Percentiles rank a stretch among this genome's conserved stretches.
Conservation (phyloP, 1,140 invertebrate genomes). For the Ips typographus region DNA sequence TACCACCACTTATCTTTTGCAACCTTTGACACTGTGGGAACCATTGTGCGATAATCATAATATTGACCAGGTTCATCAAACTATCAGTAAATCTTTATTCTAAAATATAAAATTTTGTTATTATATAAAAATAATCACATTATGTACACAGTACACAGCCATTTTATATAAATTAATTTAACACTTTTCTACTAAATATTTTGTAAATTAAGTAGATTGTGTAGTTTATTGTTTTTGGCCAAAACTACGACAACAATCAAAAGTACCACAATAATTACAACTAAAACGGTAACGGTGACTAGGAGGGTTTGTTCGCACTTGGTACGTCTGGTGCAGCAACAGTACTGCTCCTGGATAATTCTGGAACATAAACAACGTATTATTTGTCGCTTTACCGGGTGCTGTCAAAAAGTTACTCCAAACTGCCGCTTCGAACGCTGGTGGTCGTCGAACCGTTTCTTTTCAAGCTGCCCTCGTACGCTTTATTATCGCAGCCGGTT, state of each 20-base stretch:
- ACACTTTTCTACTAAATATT: not conserved
- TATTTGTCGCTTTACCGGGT: not conserved
- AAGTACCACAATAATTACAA: constrained; percentile 29
- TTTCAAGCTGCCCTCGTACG: constrained; percentile 16
- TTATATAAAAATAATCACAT: not conserved
- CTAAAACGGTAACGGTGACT: constrained; percentile 30
- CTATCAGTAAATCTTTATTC: constrained; percentile 3
- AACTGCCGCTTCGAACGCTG: constrained; percentile 21
- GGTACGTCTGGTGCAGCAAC: constrained; percentile 35
- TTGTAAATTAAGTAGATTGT: not conserved
- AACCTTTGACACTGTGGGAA: not conserved
- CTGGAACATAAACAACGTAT: constrained; percentile 25
- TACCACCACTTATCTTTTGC: not conserved
- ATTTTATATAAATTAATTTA: not conserved
- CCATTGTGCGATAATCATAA: not conserved
- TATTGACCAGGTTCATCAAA: not conserved
- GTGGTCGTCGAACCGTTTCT: constrained; percentile 6
- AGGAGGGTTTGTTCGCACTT: constrained; percentile 32
- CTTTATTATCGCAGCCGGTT: constrained; percentile 23
- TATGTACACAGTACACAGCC: constrained; percentile 11
- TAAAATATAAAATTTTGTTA: not conserved
- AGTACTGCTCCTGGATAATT: constrained; percentile 38
- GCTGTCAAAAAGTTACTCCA: constrained; percentile 19
- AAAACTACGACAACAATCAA: constrained; percentile 30
- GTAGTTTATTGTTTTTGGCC: constrained; percentile 18